Base-by-base conservation (phyloP, 2,797 vertebrate genomes). In the Dendrocincla fuliginosa region DNA sequence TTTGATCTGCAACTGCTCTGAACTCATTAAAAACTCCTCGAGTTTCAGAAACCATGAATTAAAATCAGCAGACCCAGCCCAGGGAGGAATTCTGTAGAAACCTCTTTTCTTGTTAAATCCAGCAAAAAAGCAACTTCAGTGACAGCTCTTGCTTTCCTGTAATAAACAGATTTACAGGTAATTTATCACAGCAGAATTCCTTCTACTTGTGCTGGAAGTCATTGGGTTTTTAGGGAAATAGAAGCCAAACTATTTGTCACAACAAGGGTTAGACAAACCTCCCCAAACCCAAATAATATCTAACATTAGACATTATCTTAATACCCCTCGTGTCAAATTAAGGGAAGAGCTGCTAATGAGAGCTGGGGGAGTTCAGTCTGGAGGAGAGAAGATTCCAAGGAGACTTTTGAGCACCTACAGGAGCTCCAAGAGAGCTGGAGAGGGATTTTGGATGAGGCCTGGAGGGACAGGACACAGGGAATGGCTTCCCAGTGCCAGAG, bases 401-500 rank as follows among this genome's bases (percentile, higher is more conserved):
- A 76, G 19, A 63, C 7, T 16, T 30, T 30, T 1, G 23, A 83
- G 32, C 2, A 9, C 27, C 46, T 46, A 0, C 0, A 23, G 33
- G 33, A 15, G 25, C 15, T 47, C 33, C 41, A 75, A 5, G 47
- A 68, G 18, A 47, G 69, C 30, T 74, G 86, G 0, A 42, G 53
- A 60, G 25, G 47, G 55, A 13, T 13, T 61, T 3, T 7, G 61
- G 47, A 33, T 25, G 60, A 33, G 53, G 32, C 0, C 0, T 15
- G 42, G 2, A 56, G 57, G 42, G 42, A 8, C 52, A 73, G 52
- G 3, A 65, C 1, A 0, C 18, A 17, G 37, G 52, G 37, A 73
- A 65, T 65, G 75, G 75, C 18, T 78, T 74, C 2, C 27, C 9
- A 41, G 0, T 47, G 49, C 2, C 3, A 55, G 3, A 33, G 49